These are phyloP conservation scores for Caenorhabditis sp. DNA, from an alignment of 2,888 invertebrate species.

Conservation along the genomic window DNA sequence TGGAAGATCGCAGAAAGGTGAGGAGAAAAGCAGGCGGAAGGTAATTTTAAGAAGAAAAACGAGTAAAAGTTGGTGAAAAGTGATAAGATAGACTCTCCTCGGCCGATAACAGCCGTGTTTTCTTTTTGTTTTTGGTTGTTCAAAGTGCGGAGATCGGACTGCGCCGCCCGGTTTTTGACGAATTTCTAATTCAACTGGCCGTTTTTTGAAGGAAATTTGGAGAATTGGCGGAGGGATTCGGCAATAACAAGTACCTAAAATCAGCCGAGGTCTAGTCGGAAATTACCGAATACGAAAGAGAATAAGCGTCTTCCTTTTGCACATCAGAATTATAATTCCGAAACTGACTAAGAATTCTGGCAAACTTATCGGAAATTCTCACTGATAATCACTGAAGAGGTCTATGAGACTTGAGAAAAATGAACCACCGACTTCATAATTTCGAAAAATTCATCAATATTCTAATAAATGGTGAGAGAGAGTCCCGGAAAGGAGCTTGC, in stretches of 20 bases:
- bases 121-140: conserved; percentile 14
- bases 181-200: conserved; percentile 20
- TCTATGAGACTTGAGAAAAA: conserved; percentile 6
- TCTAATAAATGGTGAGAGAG: conserved; percentile 29
- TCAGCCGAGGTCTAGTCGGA: no score
- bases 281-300: no score
- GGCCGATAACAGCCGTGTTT: conserved; percentile 43
- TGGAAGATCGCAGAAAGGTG: background rate
- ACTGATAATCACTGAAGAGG: background rate
- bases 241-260: conserved; percentile 1
- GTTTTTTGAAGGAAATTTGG: conserved; percentile 8
- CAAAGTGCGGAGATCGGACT: conserved; percentile 35
- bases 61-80: background rate
- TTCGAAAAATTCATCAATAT: conserved; percentile 34
- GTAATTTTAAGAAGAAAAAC: background rate
- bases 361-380: conserved; percentile 1
- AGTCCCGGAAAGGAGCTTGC: conserved; percentile 31
- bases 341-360: no score
- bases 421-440: background rate
- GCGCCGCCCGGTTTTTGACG: conserved; percentile 33
- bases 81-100: background rate
- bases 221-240: background rate
- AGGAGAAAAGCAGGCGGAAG: background rate
- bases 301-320: no score
- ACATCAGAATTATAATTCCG: no score